A percentile compares a stretch with the other conserved stretches of the same genome.
Evolutionary conservation across 1,140 invertebrate genomes (phyloP).

Genomic region (Amyelois transitella): DNA sequence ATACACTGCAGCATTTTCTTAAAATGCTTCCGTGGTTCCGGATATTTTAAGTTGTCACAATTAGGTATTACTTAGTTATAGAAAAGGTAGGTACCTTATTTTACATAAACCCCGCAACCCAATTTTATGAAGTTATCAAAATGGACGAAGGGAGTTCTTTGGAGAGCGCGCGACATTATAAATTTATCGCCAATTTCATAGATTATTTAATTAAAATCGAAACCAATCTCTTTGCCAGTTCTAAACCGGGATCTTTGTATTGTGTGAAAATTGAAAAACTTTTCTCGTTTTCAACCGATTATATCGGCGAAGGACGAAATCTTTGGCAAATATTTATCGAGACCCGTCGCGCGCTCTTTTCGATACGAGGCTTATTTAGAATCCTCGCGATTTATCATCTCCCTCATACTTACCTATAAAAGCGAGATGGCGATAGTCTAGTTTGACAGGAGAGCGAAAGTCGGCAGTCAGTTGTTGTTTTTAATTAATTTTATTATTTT

Average conservation of each 20-base stretch:
- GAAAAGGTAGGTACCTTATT: background rate
- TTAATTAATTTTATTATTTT: constrained; percentile 72
- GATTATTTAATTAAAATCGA: constrained; percentile 47
- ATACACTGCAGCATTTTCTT: no score
- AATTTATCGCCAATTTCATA: constrained; percentile 15
- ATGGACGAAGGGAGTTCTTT: background rate
- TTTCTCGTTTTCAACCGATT: constrained; percentile 59
- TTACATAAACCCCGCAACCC: no score
- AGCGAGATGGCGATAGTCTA: background rate
- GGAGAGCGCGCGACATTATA: background rate
- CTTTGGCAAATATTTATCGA: constrained; percentile 59
- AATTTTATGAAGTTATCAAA: background rate
- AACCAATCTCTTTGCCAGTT: constrained; percentile 35
- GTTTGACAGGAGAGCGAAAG: constrained; percentile 3
- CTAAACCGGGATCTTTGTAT: constrained; percentile 38
- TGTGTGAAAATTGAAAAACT: constrained; percentile 65
- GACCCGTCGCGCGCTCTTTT: constrained; percentile 22
- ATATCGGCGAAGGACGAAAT: constrained; percentile 41
- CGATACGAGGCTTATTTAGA: constrained; percentile 15
- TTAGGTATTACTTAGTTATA: background rate
- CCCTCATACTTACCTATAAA: background rate
- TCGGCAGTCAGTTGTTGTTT: constrained; percentile 35
- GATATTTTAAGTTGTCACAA: background rate
- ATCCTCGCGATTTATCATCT: background rate
- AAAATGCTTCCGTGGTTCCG: background rate